Conservation (phyloP, 2,888 invertebrate species). For the Uloborus plumipes region DNA sequence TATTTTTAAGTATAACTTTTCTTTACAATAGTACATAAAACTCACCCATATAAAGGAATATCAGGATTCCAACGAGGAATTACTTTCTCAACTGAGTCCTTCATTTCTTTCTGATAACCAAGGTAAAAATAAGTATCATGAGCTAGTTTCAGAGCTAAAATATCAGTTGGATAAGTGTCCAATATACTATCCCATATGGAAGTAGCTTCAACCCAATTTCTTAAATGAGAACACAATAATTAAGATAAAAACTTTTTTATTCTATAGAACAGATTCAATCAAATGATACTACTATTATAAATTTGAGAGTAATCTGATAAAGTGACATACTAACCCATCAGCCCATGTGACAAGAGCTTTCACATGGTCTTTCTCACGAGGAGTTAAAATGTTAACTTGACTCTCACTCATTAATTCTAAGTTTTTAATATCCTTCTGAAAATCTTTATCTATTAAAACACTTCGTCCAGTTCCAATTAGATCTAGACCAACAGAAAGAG, state of each 20-base stretch:
- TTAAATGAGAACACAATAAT: conserved; percentile 48
- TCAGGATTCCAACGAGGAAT: conserved; percentile 72
- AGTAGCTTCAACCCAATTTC: conserved; percentile 71
- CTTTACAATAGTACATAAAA: not conserved
- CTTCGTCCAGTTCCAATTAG: conserved; percentile 72
- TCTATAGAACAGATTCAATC: not conserved
- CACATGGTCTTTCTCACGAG: conserved; percentile 72
- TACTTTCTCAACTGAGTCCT: conserved; percentile 73
- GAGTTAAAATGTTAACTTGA: conserved; percentile 67
- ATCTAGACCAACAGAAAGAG: conserved; percentile 72
- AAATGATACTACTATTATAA: not conserved
- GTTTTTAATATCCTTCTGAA: conserved; percentile 69
- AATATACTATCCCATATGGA: conserved; percentile 73
- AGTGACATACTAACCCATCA: conserved; percentile 68
- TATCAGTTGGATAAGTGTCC: conserved; percentile 72
- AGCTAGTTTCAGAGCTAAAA: conserved; percentile 74
- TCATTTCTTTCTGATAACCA: conserved; percentile 71
- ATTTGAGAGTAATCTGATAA: not conserved
- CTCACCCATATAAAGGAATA: conserved; percentile 72
- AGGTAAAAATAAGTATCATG: conserved; percentile 74
- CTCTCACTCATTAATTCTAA: conserved; percentile 68
- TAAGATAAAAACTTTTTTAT: not conserved
- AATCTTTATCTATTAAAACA: conserved; percentile 69
- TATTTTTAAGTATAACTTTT: too few species aligned
- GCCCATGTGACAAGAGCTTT: conserved; percentile 72